Evolutionary conservation across 2,888 invertebrate species (phyloP).

Genomic region (Amblyteles armatorius): DNA sequence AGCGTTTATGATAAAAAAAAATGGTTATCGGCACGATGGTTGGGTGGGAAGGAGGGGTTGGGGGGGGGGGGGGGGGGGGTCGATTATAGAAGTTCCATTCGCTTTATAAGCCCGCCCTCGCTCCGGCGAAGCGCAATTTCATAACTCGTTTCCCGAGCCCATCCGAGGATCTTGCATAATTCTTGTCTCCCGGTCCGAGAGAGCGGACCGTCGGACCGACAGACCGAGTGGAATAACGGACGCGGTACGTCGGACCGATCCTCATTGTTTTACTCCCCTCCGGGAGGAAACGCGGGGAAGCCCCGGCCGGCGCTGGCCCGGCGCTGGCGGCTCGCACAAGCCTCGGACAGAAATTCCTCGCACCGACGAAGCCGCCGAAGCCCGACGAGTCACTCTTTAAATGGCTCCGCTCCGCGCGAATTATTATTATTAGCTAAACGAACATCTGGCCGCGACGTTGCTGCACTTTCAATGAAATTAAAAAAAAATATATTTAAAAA

Average conservation of each 20-base stretch:
- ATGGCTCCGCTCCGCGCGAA: conserved; percentile 47
- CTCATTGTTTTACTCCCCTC: conserved; percentile 69
- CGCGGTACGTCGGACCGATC: conserved; percentile 65
- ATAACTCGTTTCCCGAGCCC: conserved; percentile 32
- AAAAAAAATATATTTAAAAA: conserved; percentile 52
- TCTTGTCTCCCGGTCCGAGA: conserved; percentile 53
- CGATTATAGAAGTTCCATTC: not conserved
- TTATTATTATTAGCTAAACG: conserved; percentile 65
- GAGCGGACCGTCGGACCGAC: not conserved
- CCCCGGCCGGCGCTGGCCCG: conserved; percentile 14
- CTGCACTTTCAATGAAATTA: conserved; percentile 52
- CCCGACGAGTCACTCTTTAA: conserved; percentile 65
- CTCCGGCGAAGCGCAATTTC: conserved; percentile 19
- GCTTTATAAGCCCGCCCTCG: not conserved
- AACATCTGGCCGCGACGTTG: conserved; percentile 68
- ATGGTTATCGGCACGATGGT: not conserved
- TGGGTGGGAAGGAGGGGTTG: not conserved
- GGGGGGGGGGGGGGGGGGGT: not conserved
- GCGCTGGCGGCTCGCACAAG: not conserved
- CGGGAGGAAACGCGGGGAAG: conserved; percentile 28
- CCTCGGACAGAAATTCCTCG: conserved; percentile 27
- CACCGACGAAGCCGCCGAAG: conserved; percentile 50
- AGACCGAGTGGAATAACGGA: conserved; percentile 61
- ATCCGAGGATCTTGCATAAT: conserved; percentile 62
- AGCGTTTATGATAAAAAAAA: not conserved